Evolutionary conservation across 1,140 invertebrate genomes (phyloP).

Genomic region (Solen grandis): DNA sequence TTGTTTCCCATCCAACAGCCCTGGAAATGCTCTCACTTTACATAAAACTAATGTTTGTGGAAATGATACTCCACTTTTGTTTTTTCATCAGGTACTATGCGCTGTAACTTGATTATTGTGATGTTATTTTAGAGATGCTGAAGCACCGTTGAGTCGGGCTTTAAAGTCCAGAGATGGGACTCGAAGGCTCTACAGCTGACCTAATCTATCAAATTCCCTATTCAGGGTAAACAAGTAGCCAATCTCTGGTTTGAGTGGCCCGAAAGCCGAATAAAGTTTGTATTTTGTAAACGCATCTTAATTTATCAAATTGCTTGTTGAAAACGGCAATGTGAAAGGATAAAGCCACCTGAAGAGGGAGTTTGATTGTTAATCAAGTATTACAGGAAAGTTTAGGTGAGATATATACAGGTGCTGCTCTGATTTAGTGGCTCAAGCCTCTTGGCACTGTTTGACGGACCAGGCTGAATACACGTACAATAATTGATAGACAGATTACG

Average conservation of each 20-base stretch:
- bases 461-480: too few relatives aligned
- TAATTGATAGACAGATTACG: too few relatives aligned
- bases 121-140: conserved; percentile 27
- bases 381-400: too few relatives aligned
- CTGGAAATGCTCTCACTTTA: conserved; percentile 32
- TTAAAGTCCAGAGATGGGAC: conserved; percentile 35
- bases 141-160: conserved; percentile 22
- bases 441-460: too few relatives aligned
- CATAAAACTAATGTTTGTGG: conserved; percentile 34
- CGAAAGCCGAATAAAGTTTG: not conserved
- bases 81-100: conserved; percentile 48
- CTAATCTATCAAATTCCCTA: conserved; percentile 53
- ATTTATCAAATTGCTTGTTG: too few relatives aligned
- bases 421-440: too few relatives aligned
- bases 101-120: conserved; percentile 52
- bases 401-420: too few relatives aligned
- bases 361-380: too few relatives aligned
- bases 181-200: conserved; percentile 14
- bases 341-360: too few relatives aligned
- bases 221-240: conserved; percentile 11
- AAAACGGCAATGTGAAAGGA: too few relatives aligned
- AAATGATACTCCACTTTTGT: conserved; percentile 52
- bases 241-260: not conserved
- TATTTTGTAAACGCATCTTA: not conserved
- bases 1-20: conserved; percentile 20